phyloP scores from a whole-genome alignment of 1,140 invertebrate species.

The Solenopsis fugax region DNA sequence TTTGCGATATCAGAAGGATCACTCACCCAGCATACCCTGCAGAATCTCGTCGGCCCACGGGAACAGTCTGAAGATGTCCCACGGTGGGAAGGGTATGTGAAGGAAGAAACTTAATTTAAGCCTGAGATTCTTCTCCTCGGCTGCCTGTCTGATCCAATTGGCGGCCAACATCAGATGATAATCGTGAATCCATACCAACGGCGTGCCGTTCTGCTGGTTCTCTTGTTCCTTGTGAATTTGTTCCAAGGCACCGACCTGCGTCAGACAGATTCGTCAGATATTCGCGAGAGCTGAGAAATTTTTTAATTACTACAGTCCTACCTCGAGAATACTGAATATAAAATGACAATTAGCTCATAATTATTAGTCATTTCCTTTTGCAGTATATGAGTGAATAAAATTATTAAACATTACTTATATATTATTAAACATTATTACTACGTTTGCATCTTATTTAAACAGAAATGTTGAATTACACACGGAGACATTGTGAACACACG shows the following conservation, averaged over 20 bases:
- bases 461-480: background rate
- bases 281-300: background rate
- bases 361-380: background rate
- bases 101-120: constrained; percentile 96
- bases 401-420: background rate
- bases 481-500: no score
- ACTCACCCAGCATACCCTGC: constrained; percentile 93
- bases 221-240: constrained; percentile 88
- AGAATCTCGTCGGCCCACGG: constrained; percentile 97
- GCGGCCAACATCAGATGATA: constrained; percentile 96
- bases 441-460: background rate
- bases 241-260: constrained; percentile 89
- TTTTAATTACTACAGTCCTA: background rate
- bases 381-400: background rate
- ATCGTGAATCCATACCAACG: constrained; percentile 96
- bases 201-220: constrained; percentile 87
- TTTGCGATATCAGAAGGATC: background rate
- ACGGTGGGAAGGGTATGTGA: constrained; percentile 97
- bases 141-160: constrained; percentile 94
- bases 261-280: background rate
- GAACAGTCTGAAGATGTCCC: constrained; percentile 96
- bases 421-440: background rate
- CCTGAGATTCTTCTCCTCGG: constrained; percentile 92
- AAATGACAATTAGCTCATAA: background rate
- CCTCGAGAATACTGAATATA: background rate